Evolutionary conservation across 2,797 vertebrate genomes (phyloP), one percentile per base, ranked within the genome.

Genomic region (Cottoperca gobio): DNA sequence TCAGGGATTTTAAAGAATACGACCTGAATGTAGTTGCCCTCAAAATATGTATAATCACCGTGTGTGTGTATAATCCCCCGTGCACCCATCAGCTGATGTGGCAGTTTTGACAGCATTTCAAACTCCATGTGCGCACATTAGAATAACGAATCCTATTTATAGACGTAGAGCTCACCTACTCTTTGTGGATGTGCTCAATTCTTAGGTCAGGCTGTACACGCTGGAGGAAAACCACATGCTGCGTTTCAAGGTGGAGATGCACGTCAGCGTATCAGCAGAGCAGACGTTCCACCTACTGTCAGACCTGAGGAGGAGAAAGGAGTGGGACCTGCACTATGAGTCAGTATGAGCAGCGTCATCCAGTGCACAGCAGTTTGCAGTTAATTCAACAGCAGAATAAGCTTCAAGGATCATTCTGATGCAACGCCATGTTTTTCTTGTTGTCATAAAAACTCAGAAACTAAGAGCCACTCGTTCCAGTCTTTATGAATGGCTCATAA

Each of bases 161-260:
- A 68, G 45, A 81, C 21, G 0, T 14, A 24, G 10, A 54, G 37
- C 59, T 52, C 23, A 33, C 21, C 43, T 52, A 33, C 28, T 69
- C 28, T 79, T 63, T 71, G 42, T 66, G 52, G 17, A 26, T 73
- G 43, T 73, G 58, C 55, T 39, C 6, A 37, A 1, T 72, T 69
- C 66, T 60, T 3, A 99, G 98, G 96, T 99, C 76, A 91, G 90
- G 83, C 92, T 99, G 76, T 99, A 96, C 91, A 98, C 93, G 0
- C 91, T 97, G 86, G 98, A 99, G 89, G 97, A 99, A 76, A 96
- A 98, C 92, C 95, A 95, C 53, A 95, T 95, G 89, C 93, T 99
- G 72, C 98, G 96, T 68, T 96, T 99, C 89, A 96, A 95, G 78
- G 94, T 98, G 64, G 97, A 99, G 92, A 97, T 96, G 65, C 83